These are phyloP conservation scores for Clavelina lepadiformis DNA, from an alignment of 23 tunicate species.

Conservation along the genomic window DNA sequence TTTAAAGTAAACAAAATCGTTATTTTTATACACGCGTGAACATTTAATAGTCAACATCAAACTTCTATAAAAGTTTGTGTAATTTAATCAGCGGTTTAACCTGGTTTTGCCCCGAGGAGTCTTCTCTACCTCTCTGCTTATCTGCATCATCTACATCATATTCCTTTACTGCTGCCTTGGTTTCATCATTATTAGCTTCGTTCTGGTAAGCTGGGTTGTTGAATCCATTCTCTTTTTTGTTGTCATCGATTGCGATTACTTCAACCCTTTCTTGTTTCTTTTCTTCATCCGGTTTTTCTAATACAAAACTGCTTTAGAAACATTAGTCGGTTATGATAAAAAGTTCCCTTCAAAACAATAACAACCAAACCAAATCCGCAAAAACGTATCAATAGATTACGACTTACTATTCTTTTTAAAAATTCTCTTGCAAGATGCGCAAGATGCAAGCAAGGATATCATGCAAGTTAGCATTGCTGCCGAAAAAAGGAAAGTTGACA, in stretches of 20 bases:
- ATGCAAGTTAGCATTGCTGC: too few species aligned
- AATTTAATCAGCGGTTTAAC: too few species aligned
- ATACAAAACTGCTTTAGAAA: not conserved
- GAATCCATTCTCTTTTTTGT: conserved; percentile 27
- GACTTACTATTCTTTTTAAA: not conserved
- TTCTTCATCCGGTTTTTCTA: not conserved
- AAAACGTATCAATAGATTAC: not conserved
- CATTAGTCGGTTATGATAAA: not conserved
- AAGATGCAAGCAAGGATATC: not conserved
- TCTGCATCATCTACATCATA: not conserved
- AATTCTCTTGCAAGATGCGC: conserved; percentile 1
- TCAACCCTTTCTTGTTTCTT: conserved; percentile 6
- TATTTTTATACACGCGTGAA: too few species aligned
- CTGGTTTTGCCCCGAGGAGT: not conserved
- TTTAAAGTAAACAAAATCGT: too few species aligned
- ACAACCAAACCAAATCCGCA: not conserved
- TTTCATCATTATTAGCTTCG: conserved; percentile 1
- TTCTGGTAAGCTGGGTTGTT: conserved; percentile 28
- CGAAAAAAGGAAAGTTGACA: not conserved
- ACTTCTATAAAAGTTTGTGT: too few species aligned
- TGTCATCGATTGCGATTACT: conserved; percentile 10
- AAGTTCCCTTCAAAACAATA: not conserved
- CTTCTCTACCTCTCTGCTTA: not conserved
- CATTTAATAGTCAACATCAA: too few species aligned
- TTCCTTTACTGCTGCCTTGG: not conserved